Base-by-base conservation (phyloP, 2,888 invertebrate genomes). In the Diadegma fenestrale region DNA sequence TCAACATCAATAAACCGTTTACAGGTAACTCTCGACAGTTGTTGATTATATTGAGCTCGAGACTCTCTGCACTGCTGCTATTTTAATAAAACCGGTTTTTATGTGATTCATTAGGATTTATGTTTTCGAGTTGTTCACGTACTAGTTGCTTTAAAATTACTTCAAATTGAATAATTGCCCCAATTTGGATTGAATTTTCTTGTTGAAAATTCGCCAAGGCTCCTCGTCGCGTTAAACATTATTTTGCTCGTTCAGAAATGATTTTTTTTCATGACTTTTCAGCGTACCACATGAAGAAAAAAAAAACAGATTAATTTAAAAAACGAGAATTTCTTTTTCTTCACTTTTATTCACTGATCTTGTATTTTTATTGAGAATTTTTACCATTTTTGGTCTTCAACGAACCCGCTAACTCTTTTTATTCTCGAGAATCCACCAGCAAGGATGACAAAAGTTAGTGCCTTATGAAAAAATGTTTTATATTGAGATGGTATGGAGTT, bases 11-110 rank as follows among this genome's bases (percentile, higher is more conserved):
- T 68, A 69, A 41, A 75, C 19, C 41, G 45, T 26, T 75, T 33
- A 51, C 45, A 84, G 84, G 84, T 80, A 83, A 75, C 10, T 68
- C 10, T 68, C 64, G 10, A 30, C 17, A n/a, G 26, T 69, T 45
- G 43, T 63, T 51, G 12, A 51, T 41, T 61, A 12, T 26, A 61
- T 61, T 22, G 3, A 48, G 26, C 14, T 6, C 10, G 22, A 26
- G 26, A 1, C 5, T 54, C 5, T 54, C 2, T 54, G 14, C 14
- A 26, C 12, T 58, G 22, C 12, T 58, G 22, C 58, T 58, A 4
- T 22, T 1, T 26, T 4, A 58, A 22, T 54, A 58, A 58, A 58
- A 58, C 26, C 5, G 22, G 10, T 54, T 12, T 54, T 54, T 22
- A 54, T 54, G 54, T 22, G 22, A 22, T 22, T 12, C 3, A 22